A percentile compares a stretch with the other conserved stretches of the same genome.
Evolutionary conservation across 2,113 vertebrate species (phyloP).

Genomic region (Gobio gobio): DNA sequence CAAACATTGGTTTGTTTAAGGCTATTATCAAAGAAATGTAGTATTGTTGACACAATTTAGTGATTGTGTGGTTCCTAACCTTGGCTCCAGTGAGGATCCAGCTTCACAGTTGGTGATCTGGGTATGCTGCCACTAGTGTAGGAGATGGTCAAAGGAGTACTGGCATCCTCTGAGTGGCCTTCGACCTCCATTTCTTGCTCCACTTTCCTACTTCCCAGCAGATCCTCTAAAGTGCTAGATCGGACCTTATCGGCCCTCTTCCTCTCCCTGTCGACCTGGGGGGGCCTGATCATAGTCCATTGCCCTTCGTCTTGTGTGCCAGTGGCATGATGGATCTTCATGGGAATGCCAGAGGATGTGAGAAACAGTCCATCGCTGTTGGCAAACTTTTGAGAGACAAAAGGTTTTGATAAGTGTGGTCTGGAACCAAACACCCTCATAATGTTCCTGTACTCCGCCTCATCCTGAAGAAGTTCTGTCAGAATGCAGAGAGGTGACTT

Average conservation of each 20-base stretch:
- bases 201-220: constrained; percentile 85
- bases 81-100: constrained; percentile 82
- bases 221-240: constrained; percentile 87
- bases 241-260: constrained; percentile 75
- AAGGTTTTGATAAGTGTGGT: constrained; percentile 80
- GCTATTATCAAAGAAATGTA: too few species aligned
- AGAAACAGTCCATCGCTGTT: constrained; percentile 81
- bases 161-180: constrained; percentile 80
- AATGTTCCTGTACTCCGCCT: constrained; percentile 85
- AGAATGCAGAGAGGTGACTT: constrained; percentile 90
- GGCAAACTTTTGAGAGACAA: constrained; percentile 83
- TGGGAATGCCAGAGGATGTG: constrained; percentile 81
- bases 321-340: constrained; percentile 84
- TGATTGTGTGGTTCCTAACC: constrained; percentile 75
- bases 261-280: constrained; percentile 75
- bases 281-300: constrained; percentile 66
- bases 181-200: constrained; percentile 79
- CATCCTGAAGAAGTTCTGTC: constrained; percentile 89
- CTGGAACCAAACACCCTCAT: constrained; percentile 84
- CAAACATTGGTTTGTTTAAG: background rate
- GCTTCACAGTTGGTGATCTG: constrained; percentile 72
- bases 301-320: constrained; percentile 12
- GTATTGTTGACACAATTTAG: background rate
- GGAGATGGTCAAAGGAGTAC: constrained; percentile 83
- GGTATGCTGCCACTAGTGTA: constrained; percentile 80